Evolutionary conservation across 2,797 vertebrate genomes (phyloP).

Genomic region (Yasuhikotakia modesta): DNA sequence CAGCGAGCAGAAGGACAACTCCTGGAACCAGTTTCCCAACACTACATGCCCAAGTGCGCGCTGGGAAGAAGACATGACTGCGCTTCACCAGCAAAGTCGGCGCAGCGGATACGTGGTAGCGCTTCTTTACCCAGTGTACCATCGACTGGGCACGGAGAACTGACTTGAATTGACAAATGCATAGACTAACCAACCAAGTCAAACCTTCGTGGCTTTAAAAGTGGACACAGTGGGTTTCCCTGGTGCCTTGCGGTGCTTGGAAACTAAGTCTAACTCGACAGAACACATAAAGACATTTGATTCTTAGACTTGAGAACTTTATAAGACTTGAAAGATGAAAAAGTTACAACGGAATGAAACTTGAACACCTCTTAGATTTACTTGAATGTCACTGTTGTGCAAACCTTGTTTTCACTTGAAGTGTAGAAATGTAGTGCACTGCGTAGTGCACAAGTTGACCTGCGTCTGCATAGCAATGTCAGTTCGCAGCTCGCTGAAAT

Average conservation of each 20-base stretch:
- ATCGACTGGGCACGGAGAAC: conserved; percentile 72
- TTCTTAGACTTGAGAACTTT: too few species aligned
- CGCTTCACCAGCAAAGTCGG: conserved; percentile 65
- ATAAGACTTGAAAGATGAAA: conserved; percentile 46
- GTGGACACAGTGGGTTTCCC: neutral
- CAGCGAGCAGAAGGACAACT: neutral
- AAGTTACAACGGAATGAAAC: conserved; percentile 39
- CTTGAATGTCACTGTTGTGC: conserved; percentile 35
- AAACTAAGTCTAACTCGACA: neutral
- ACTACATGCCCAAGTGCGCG: conserved; percentile 48
- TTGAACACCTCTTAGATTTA: conserved; percentile 47
- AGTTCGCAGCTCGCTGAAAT: conserved; percentile 37
- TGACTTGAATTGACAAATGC: conserved; percentile 49
- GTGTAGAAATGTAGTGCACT: conserved; percentile 1
- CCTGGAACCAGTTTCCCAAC: conserved; percentile 47
- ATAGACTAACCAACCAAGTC: neutral
- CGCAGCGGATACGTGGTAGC: conserved; percentile 76
- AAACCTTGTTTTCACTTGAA: conserved; percentile 20
- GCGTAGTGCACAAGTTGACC: conserved; percentile 27
- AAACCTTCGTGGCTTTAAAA: neutral
- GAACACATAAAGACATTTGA: conserved; percentile 23
- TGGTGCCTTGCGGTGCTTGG: neutral
- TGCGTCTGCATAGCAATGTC: conserved; percentile 26
- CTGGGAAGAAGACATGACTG: conserved; percentile 34
- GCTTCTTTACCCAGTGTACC: conserved; percentile 75